Evolutionary conservation across 92 coral and sea anemone genomes (phyloP).

Genomic region (Parazoanthus darwini): DNA sequence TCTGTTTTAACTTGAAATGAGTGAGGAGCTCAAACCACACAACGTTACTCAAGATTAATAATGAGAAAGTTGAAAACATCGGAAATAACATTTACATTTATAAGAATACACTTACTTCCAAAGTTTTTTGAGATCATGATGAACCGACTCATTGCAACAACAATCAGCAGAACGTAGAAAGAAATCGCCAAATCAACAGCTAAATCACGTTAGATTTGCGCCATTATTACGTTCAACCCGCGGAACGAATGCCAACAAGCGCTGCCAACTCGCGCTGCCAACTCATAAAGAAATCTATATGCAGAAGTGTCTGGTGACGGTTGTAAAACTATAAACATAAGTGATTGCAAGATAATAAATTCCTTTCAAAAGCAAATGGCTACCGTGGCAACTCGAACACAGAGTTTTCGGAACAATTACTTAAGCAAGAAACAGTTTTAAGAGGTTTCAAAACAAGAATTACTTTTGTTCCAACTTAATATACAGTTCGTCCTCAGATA

Average conservation of each 20-base stretch:
- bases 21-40: no score
- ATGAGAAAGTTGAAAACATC: background rate
- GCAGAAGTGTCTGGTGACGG: slow-evolving; percentile 14
- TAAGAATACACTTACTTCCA: slow-evolving; percentile 69
- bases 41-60: background rate
- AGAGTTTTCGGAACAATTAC: background rate
- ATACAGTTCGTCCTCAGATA: background rate
- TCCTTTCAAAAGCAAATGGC: slow-evolving; percentile 17
- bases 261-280: slow-evolving; percentile 27
- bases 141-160: slow-evolving; percentile 23
- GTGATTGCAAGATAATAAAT: slow-evolving; percentile 20
- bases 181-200: background rate
- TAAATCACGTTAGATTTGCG: background rate
- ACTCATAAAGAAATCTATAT: slow-evolving; percentile 33
- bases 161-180: background rate
- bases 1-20: background rate
- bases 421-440: background rate
- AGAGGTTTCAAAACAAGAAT: background rate
- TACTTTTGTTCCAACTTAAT: background rate
- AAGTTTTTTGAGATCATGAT: slow-evolving; percentile 72
- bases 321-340: background rate
- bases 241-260: background rate
- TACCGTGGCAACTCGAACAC: slow-evolving; percentile 3
- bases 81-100: background rate
- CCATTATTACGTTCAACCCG: background rate